Evolutionary conservation across 2,888 invertebrate species (phyloP).

Genomic region (Nephrocerus scutellatus): DNA sequence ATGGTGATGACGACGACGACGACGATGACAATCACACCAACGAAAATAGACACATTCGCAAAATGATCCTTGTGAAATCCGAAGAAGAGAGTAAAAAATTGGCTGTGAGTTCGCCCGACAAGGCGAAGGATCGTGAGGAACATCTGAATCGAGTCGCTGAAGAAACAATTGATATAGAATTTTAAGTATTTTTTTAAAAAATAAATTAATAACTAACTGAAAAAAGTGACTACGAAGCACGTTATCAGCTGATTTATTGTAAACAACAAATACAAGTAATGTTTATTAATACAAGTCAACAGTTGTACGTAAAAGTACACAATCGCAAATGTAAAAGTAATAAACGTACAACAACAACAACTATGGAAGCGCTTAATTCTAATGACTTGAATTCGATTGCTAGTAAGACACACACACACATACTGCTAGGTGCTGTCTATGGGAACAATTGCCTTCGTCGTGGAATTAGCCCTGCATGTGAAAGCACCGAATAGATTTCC

Average conservation of each 20-base stretch:
- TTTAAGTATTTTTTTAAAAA: slow-evolving; percentile 23
- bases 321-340: slow-evolving; percentile 2
- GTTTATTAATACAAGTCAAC: neutral
- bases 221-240: neutral
- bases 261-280: slow-evolving; percentile 1
- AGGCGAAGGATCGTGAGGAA: slow-evolving; percentile 19
- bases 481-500: slow-evolving; percentile 58
- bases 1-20: slow-evolving; percentile 24
- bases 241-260: slow-evolving; percentile 1
- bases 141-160: slow-evolving; percentile 28
- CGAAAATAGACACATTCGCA: neutral
- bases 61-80: slow-evolving; percentile 6
- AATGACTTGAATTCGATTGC: slow-evolving; percentile 27
- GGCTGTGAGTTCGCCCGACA: slow-evolving; percentile 5
- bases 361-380: too few relatives aligned
- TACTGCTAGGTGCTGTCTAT: neutral
- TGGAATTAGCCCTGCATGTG: slow-evolving; percentile 57
- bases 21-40: slow-evolving; percentile 12
- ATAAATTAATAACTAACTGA: neutral
- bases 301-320: neutral
- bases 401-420: neutral
- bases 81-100: slow-evolving; percentile 6
- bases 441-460: slow-evolving; percentile 31
- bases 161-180: slow-evolving; percentile 27
- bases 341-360: too few relatives aligned